Conservation (phyloP, 1,140 invertebrate genomes). For the Drosophila simulans region DNA sequence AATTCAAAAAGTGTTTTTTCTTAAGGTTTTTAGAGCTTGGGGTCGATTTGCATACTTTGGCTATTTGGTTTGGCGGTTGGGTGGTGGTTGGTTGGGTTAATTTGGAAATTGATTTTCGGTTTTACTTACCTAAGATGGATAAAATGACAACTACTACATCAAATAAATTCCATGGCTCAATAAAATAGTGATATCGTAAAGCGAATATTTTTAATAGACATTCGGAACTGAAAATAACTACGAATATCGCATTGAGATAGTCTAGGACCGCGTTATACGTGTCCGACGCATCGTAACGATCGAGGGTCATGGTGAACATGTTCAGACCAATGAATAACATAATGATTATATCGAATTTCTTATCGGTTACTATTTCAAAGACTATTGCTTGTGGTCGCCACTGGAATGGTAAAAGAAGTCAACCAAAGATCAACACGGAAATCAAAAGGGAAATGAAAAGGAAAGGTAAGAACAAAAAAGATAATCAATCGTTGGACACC, state of each 20-base stretch:
- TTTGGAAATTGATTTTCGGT: constrained; percentile 62
- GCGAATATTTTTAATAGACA: constrained; percentile 99
- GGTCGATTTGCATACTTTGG: constrained; percentile 50
- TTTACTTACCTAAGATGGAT: constrained; percentile 96
- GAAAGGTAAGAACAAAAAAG: constrained; percentile 14
- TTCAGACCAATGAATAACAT: constrained; percentile 99
- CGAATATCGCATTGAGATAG: constrained; percentile 98
- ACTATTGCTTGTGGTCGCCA: constrained; percentile 97
- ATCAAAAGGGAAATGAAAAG: constrained; percentile 22
- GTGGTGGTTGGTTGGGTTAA: constrained; percentile 23
- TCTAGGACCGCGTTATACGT: constrained; percentile 93
- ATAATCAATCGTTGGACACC: constrained; percentile 41
- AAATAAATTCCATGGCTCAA: constrained; percentile 99
- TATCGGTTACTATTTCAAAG: constrained; percentile 98
- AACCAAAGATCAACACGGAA: constrained; percentile 30
- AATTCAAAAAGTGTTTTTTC: constrained; percentile 45
- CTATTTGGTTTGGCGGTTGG: constrained; percentile 28
- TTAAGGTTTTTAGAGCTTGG: constrained; percentile 35
- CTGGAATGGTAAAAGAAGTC: constrained; percentile 86
- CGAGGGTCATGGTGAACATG: constrained; percentile 99
- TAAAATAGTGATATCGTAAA: constrained; percentile 98
- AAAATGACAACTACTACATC: constrained; percentile 99
- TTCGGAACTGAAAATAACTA: constrained; percentile 98
- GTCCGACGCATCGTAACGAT: constrained; percentile 95
- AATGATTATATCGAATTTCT: constrained; percentile 99